These are phyloP conservation scores for Bubalus kerabau DNA, from an alignment of 2,113 vertebrate species.

Conservation along the genomic window DNA sequence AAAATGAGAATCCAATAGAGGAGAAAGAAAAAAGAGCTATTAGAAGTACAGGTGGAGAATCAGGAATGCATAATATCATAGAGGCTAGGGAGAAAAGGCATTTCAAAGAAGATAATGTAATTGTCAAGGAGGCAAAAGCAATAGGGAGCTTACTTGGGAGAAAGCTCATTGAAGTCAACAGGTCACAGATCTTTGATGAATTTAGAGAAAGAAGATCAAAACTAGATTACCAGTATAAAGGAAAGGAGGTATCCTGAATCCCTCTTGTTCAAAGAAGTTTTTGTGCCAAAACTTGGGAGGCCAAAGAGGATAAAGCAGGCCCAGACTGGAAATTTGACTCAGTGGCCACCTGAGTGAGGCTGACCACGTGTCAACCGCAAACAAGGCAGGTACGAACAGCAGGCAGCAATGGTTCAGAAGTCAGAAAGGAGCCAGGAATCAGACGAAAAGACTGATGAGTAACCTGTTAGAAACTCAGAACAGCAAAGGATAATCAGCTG, in stretches of 20 bases:
- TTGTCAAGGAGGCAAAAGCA: not conserved
- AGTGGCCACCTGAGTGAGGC: not conserved
- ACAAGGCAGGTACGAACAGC: not conserved
- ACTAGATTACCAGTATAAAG: not conserved
- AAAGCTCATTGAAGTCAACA: not conserved
- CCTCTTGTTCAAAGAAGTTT: not conserved
- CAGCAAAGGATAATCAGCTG: not conserved
- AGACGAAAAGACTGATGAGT: not conserved
- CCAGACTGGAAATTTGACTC: not conserved
- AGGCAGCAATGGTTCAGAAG: not conserved
- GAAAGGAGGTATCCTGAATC: not conserved
- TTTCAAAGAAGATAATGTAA: not conserved
- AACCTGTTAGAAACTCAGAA: not conserved
- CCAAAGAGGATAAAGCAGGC: not conserved
- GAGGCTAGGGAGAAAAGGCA: not conserved
- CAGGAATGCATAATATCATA: not conserved
- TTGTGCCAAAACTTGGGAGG: not conserved
- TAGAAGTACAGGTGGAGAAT: not conserved
- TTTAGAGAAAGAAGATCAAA: slow-evolving; percentile 24
- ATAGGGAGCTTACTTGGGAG: not conserved
- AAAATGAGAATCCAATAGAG: not conserved
- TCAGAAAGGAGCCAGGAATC: not conserved
- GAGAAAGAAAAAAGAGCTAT: not conserved
- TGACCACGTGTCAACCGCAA: not conserved
- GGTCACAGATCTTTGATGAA: not conserved